Evolutionary conservation across 2,113 vertebrate genomes (phyloP), one percentile per base, ranked within the genome.

Genomic region (Equus przewalskii): DNA sequence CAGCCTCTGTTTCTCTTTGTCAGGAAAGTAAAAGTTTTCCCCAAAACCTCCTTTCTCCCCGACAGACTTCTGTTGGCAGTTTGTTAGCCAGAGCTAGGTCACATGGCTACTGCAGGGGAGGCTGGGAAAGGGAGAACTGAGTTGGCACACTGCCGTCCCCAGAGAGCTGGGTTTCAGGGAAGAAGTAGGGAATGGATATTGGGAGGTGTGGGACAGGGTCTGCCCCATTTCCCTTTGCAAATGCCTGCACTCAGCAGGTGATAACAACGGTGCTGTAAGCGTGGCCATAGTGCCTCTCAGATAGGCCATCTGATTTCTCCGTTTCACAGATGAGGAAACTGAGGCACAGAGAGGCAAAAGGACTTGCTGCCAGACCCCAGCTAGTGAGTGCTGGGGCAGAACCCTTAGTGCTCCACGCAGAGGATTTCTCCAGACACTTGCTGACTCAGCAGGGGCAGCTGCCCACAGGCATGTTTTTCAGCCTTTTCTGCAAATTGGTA

Each of bases 261-360:
- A 60, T 30, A 2, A 14, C 1, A 1, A 21, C 0, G 0, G 0
- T 83, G 36, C 54, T 41, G 60, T 13, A 12, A 12, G 7, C 1
- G 0, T 10, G 49, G 28, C 22, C 6, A 46, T 51, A 4, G 21
- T 70, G 18, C 70, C 64, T 46, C 54, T 44, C 51, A 79, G 44
- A 65, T 60, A 22, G 9, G 19, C n/a, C 13, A 0, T 79, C 87
- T 73, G 33, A 72, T 15, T 22, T 78, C 81, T 73, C 28, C n/a
- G 1, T 44, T 85, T 70, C 41, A 69, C 41, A 89, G 18, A 56
- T 4, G 1, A 75, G 65, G n/a, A 89, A 89, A 60, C 76, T 4
- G 76, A 81, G 64, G 64, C 78, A 67, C 19, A 19, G 18, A 28
- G 24, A 78, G 19, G n/a, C 30, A 21, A 30, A 26, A 73, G 33